phyloP scores from a whole-genome alignment of 2,888 invertebrate species.

The Drosophila testacea region DNA sequence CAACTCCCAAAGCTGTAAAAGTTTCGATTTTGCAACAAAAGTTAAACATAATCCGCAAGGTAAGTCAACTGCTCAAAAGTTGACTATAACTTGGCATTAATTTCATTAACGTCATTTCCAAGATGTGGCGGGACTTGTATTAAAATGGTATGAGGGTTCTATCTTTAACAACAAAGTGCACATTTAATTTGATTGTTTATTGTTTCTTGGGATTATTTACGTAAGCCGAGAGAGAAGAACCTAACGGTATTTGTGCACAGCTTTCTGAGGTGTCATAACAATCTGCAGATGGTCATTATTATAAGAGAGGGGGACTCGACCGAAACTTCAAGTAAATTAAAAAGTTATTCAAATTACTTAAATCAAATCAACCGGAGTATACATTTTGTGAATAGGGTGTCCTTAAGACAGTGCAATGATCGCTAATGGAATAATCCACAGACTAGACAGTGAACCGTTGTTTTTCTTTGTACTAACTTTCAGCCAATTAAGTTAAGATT shows the following conservation, averaged over 20 bases:
- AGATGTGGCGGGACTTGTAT: background rate
- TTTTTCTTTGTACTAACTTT: background rate
- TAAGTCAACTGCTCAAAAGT: constrained; percentile 57
- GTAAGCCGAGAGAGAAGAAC: background rate
- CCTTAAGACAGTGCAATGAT: constrained; percentile 7
- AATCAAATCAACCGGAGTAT: constrained; percentile 23
- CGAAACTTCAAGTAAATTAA: constrained; percentile 43
- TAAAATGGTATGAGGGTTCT: constrained; percentile 4
- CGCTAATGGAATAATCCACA: constrained; percentile 2
- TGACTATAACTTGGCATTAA: constrained; percentile 62
- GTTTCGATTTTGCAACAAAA: constrained; percentile 55
- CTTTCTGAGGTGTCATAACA: constrained; percentile 44
- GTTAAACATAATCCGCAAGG: constrained; percentile 56
- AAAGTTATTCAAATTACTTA: constrained; percentile 44
- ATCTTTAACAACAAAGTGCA: constrained; percentile 32
- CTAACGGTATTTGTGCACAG: constrained; percentile 12
- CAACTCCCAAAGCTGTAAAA: constrained; percentile 28
- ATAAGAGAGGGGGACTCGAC: too few relatives aligned
- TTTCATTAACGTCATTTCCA: constrained; percentile 63
- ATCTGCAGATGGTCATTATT: constrained; percentile 24
- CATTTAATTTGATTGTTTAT: constrained; percentile 67
- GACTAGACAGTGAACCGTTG: background rate
- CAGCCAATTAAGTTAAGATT: background rate
- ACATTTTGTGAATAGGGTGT: background rate
- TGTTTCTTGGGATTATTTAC: constrained; percentile 26